Percentiles rank a stretch among this genome's conserved stretches.
phyloP scores from a whole-genome alignment of 2,888 invertebrate genomes.

The Rotaria socialis region DNA sequence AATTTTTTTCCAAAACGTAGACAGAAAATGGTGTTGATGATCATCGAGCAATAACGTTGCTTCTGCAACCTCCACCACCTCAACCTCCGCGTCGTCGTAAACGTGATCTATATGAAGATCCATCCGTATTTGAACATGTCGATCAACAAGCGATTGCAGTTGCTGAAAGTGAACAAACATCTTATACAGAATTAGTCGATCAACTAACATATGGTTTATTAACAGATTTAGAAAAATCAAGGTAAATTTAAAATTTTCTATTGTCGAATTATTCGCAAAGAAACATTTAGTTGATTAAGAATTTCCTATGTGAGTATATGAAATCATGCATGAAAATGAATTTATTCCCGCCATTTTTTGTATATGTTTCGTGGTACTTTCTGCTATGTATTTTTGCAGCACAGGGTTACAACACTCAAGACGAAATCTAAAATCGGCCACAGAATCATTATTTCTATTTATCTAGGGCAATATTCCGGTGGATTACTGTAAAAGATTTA shows the following conservation, averaged over 20 bases:
- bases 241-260: neutral
- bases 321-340: neutral
- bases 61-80: slow-evolving; percentile 38
- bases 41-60: neutral
- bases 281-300: slow-evolving; percentile 33
- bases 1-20: neutral
- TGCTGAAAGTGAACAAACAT: slow-evolving; percentile 57
- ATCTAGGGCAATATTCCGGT: slow-evolving; percentile 56
- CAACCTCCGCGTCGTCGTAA: slow-evolving; percentile 41
- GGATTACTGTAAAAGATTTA: slow-evolving; percentile 60
- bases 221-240: slow-evolving; percentile 58
- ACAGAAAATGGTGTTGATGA: slow-evolving; percentile 25
- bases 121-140: slow-evolving; percentile 44
- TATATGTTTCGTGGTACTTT: neutral
- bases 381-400: neutral
- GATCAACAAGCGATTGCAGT: slow-evolving; percentile 46
- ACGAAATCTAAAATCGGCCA: no score
- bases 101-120: slow-evolving; percentile 45
- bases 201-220: slow-evolving; percentile 55
- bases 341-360: neutral
- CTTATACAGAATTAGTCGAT: slow-evolving; percentile 57
- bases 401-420: neutral
- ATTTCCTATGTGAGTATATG: slow-evolving; percentile 28
- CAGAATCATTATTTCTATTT: no score
- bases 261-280: no score